Conservation (phyloP, 2,113 vertebrate genomes). For the Lathamus discolor region DNA sequence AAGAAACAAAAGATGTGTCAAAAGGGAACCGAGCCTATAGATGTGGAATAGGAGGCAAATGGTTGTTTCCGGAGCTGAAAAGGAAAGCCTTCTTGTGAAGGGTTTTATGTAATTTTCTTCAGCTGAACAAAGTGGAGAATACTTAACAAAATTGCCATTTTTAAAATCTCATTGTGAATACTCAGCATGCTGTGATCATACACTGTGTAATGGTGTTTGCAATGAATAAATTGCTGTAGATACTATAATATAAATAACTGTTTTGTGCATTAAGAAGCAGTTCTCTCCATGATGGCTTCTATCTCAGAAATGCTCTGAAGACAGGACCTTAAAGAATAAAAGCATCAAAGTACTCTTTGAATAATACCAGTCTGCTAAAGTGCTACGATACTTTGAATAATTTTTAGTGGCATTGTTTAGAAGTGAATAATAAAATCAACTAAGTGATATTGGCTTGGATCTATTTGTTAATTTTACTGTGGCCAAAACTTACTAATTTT, state of each 20-base stretch:
- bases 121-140: conserved; percentile 52
- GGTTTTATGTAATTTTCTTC: conserved; percentile 55
- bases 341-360: conserved; percentile 9
- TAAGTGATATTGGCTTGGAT: background rate
- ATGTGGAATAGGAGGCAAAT: background rate
- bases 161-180: conserved; percentile 57
- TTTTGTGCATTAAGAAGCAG: conserved; percentile 45
- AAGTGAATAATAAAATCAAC: background rate
- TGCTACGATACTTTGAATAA: background rate
- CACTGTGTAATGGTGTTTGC: conserved; percentile 66
- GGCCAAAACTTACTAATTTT: background rate
- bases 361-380: conserved; percentile 14
- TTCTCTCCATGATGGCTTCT: conserved; percentile 17
- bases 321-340: conserved; percentile 12
- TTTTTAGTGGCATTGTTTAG: conserved; percentile 18
- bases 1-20: background rate
- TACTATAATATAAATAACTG: conserved; percentile 63
- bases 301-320: conserved; percentile 13
- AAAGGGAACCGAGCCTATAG: background rate
- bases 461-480: background rate
- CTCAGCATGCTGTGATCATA: conserved; percentile 56
- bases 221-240: conserved; percentile 60
- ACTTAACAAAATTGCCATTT: conserved; percentile 66
- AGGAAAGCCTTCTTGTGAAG: conserved; percentile 30
- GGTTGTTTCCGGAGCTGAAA: conserved; percentile 8